phyloP scores from a whole-genome alignment of 2,888 invertebrate species.

The Tiliacea citrago region DNA sequence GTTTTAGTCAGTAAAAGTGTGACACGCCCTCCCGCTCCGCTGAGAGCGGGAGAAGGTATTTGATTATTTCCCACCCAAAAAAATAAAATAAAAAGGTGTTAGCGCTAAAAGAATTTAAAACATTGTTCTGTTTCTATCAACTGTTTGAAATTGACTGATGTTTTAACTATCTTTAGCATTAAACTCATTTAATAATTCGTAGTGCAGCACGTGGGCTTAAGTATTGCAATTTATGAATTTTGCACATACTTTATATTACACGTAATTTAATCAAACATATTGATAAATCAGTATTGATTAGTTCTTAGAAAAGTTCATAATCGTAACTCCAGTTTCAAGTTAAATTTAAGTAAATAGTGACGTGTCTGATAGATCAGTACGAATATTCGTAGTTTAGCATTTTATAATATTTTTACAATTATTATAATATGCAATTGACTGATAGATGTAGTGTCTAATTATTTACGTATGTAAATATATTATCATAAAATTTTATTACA shows the following conservation, averaged over 20 bases:
- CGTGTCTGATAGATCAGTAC: slow-evolving; percentile 38
- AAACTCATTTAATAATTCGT: not conserved
- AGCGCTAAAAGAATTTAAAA: not conserved
- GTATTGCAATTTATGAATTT: slow-evolving; percentile 30
- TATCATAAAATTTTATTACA: slow-evolving; percentile 62
- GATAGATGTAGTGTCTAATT: slow-evolving; percentile 84
- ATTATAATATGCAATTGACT: slow-evolving; percentile 85
- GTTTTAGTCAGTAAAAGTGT: no score
- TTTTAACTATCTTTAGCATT: not conserved
- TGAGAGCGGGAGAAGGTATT: no score
- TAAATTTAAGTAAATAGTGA: slow-evolving; percentile 29
- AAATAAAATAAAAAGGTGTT: no score
- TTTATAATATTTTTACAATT: slow-evolving; percentile 71
- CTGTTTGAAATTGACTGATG: not conserved
- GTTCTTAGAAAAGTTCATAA: slow-evolving; percentile 46
- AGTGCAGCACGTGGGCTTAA: not conserved
- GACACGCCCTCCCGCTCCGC: no score
- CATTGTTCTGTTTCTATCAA: not conserved
- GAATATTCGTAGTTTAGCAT: slow-evolving; percentile 54
- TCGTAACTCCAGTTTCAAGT: slow-evolving; percentile 48
- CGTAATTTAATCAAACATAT: slow-evolving; percentile 22
- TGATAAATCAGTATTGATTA: slow-evolving; percentile 58
- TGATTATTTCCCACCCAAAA: no score
- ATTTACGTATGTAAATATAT: slow-evolving; percentile 76
- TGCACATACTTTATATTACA: not conserved